Evolutionary conservation across 2,888 invertebrate genomes (phyloP), one percentile per base, ranked within the genome.

Genomic region (Diadegma fenestrale): DNA sequence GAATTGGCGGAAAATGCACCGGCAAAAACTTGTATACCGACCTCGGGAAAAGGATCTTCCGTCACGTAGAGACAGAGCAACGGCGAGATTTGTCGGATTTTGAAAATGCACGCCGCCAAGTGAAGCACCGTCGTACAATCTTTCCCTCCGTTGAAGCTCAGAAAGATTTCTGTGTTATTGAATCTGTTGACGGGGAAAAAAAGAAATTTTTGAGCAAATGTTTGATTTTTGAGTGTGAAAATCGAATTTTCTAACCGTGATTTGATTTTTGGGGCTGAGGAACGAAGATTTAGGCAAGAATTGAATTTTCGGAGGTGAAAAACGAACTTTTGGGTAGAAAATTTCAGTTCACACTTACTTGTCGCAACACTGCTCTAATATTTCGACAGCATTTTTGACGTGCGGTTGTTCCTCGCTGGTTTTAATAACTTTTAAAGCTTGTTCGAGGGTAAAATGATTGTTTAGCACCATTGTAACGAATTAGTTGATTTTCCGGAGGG

Each of bases 71-170:
- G 94, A 54, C 97, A 96, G 90, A 96, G 95, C 2, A 97, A 94
- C 85, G 94, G 94, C 88, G 94, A 92, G 88, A 87, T 94, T n/a
- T 92, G 93, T 72, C 94, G 91, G 41, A 94, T 89, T 4, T 93
- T 91, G 8, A 90, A 91, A 84, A 96, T 94, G 2, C 95, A 94
- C 88, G 95, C 94, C 14, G 95, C 94, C 86, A 98, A 93, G 93
- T 98, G 97, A 51, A 99, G 94, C 17, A 99, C 95, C 0, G 97
- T 98, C 0, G 99, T 99, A 93, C 99, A 99, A 94, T 99, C 99
- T 95, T 99, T 99, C 1, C 99, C 99, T 4, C 99, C 99, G 93
- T 99, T 99, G 94, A 99, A 99, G 37, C 98, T 97, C 43, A 99
- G 93, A 91, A 98, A 98, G 19, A 98, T 95, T 93, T 98, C 97